Evolutionary conservation across 1,140 invertebrate species (phyloP).

Genomic region (Drosophila chauvacae): DNA sequence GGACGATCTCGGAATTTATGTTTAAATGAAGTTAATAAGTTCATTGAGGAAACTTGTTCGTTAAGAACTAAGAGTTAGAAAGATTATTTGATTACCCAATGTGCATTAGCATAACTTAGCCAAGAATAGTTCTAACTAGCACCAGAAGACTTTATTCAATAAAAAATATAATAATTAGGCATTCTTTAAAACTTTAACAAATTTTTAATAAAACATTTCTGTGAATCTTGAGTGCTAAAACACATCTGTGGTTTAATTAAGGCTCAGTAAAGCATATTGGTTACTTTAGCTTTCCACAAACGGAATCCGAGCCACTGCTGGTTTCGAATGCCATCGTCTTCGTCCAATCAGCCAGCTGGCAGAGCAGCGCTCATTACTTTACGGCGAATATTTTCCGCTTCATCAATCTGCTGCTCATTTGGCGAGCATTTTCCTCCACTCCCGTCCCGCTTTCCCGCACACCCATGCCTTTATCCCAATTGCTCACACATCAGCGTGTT

Average conservation of each 20-base stretch:
- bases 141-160: no score
- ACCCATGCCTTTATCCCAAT: constrained; percentile 15
- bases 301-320: not conserved
- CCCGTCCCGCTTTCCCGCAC: not conserved
- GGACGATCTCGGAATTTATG: no score
- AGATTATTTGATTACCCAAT: no score
- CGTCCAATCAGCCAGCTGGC: constrained; percentile 32
- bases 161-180: no score
- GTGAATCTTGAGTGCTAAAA: not conserved
- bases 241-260: constrained; percentile 2
- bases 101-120: no score
- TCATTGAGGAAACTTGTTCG: not conserved
- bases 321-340: not conserved
- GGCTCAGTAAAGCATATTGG: not conserved
- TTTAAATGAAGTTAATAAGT: not conserved
- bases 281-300: not conserved
- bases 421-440: constrained; percentile 10
- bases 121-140: no score
- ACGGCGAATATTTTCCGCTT: constrained; percentile 32
- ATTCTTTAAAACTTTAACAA: no score
- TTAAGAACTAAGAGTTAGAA: not conserved
- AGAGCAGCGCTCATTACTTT: constrained; percentile 42
- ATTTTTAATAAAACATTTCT: not conserved
- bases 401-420: constrained; percentile 49
- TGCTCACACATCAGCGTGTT: constrained; percentile 32